A percentile compares a stretch with the other conserved stretches of the same genome.
phyloP scores from a whole-genome alignment of 2,797 vertebrate species.

The Falco peregrinus region DNA sequence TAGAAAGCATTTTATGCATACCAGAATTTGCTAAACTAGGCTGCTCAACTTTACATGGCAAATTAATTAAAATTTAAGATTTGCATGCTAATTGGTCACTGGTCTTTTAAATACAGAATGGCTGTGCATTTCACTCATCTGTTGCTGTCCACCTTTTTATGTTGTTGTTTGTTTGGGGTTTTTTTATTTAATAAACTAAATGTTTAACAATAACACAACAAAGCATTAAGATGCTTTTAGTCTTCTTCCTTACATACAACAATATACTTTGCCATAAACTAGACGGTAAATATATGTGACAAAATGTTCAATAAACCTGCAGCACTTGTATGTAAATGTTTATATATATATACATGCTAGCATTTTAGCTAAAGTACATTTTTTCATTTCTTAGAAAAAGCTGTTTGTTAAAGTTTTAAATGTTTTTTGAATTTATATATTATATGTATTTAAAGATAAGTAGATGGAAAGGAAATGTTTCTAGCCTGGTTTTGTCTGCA shows the following conservation, averaged over 20 bases:
- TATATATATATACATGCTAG: not conserved
- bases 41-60: not conserved
- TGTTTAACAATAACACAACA: not conserved
- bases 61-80: slow-evolving; percentile 37
- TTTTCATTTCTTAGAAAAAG: not conserved
- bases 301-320: not conserved
- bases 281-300: not conserved
- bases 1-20: not conserved
- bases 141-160: not conserved
- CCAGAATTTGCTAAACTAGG: not conserved
- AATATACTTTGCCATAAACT: not conserved
- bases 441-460: not conserved
- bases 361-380: not conserved
- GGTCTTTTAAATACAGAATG: not conserved
- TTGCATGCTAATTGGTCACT: not conserved
- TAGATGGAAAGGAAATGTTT: not conserved
- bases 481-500: not conserved
- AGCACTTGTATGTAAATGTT: not conserved
- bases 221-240: not conserved
- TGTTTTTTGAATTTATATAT: not conserved
- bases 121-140: not conserved
- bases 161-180: too few species aligned
- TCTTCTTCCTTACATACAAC: not conserved
- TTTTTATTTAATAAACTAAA: not conserved
- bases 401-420: not conserved